phyloP scores from a whole-genome alignment of 2,797 vertebrate genomes.

The Anas bernieri region DNA sequence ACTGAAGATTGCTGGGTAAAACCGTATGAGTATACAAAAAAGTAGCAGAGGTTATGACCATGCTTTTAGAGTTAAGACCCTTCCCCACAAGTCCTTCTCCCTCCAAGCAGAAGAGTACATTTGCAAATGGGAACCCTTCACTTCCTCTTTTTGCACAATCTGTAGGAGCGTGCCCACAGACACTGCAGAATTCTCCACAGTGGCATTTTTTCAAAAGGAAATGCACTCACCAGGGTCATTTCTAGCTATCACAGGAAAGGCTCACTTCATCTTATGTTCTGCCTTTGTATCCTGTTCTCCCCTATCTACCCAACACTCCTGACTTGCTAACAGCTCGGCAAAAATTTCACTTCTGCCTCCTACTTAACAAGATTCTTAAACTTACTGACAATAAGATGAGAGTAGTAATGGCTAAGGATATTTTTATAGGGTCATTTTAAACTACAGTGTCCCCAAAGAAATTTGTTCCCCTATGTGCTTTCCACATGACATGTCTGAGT shows the following conservation, averaged over 20 bases:
- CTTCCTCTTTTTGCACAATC: not conserved
- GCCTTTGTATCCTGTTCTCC: not conserved
- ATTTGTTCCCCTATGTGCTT: not conserved
- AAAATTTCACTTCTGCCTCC: not conserved
- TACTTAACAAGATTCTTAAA: not conserved
- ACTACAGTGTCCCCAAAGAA: not conserved
- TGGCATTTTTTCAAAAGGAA: not conserved
- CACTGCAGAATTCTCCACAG: fast-evolving
- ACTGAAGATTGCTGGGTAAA: not conserved
- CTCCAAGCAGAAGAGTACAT: not conserved
- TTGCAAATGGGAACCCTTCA: not conserved
- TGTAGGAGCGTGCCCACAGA: not conserved
- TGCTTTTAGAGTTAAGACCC: not conserved
- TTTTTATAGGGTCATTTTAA: not conserved
- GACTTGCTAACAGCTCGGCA: not conserved
- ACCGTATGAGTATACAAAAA: not conserved
- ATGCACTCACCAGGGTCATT: not conserved
- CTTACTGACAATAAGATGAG: not conserved
- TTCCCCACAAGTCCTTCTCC: not conserved
- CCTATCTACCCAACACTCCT: not conserved
- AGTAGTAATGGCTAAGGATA: not conserved
- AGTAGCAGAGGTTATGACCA: not conserved
- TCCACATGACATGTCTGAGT: not conserved
- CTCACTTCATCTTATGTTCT: not conserved
- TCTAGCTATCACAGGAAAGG: not conserved